A percentile compares a stretch with the other conserved stretches of the same genome.
Conservation (phyloP, 2,113 vertebrate species). For the Camarhynchus parvulus region DNA sequence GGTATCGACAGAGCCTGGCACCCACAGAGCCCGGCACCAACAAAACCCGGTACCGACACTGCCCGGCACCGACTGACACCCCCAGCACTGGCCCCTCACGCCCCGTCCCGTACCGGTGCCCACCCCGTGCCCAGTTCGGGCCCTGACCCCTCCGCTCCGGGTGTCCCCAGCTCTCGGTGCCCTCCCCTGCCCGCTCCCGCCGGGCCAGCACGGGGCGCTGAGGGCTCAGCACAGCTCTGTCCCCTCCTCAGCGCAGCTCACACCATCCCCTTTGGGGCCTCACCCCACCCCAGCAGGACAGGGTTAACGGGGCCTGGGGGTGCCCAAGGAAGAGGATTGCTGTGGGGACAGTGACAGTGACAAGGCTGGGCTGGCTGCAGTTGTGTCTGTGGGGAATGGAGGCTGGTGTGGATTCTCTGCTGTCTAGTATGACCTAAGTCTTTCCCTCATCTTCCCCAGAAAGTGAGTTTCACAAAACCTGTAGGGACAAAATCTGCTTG, state of each 20-base stretch:
- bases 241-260: background rate
- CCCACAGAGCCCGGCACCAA: rapidly evolving
- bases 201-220: rapidly evolving
- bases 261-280: too few species aligned
- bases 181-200: background rate
- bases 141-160: rapidly evolving
- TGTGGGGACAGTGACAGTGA: background rate
- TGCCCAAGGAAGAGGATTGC: background rate
- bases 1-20: background rate
- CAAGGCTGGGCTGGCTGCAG: background rate
- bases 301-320: background rate
- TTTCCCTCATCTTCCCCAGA: too few species aligned
- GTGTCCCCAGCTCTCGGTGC: background rate
- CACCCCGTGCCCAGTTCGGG: rapidly evolving
- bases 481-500: background rate
- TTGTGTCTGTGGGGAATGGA: background rate
- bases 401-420: background rate
- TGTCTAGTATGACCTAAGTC: background rate
- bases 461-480: background rate
- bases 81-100: background rate
- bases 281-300: background rate
- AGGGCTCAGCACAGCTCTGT: background rate
- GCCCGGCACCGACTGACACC: too few species aligned
- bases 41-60: background rate
- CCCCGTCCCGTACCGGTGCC: too few species aligned